Percentiles rank a stretch among this genome's conserved stretches.
Evolutionary conservation across 2,113 vertebrate genomes (phyloP).

Genomic region (Nothobranchius furzeri): DNA sequence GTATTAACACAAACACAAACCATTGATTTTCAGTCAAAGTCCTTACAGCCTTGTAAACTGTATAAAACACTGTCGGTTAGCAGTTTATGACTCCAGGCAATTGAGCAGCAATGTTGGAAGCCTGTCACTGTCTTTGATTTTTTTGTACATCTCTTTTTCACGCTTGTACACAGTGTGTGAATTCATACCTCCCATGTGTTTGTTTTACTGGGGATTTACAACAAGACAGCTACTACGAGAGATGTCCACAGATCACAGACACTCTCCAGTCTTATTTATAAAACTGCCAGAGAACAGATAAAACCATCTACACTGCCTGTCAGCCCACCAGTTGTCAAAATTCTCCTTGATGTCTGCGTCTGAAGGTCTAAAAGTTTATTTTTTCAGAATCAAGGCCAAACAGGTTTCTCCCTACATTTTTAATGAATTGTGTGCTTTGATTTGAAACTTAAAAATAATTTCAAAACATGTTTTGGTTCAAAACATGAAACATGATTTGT

Average conservation of each 20-base stretch:
- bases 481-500: too few species aligned
- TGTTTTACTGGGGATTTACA: constrained; percentile 5
- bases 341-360: constrained; percentile 14
- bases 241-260: constrained; percentile 30
- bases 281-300: constrained; percentile 19
- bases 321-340: constrained; percentile 9
- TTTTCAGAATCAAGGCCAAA: constrained; percentile 20
- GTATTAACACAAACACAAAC: background rate
- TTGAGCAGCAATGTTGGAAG: background rate
- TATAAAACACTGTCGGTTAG: background rate
- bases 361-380: constrained; percentile 19
- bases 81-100: constrained; percentile 9
- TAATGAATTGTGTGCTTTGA: constrained; percentile 2
- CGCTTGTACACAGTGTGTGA: background rate
- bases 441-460: background rate
- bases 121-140: background rate
- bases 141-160: background rate
- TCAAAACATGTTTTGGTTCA: too few species aligned
- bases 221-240: constrained; percentile 20
- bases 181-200: constrained; percentile 3
- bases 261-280: constrained; percentile 18
- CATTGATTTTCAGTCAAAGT: background rate
- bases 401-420: constrained; percentile 23
- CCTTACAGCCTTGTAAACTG: background rate
- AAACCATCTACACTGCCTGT: background rate